phyloP scores from a whole-genome alignment of 2,888 invertebrate genomes.

The Clitarchus hookeri region DNA sequence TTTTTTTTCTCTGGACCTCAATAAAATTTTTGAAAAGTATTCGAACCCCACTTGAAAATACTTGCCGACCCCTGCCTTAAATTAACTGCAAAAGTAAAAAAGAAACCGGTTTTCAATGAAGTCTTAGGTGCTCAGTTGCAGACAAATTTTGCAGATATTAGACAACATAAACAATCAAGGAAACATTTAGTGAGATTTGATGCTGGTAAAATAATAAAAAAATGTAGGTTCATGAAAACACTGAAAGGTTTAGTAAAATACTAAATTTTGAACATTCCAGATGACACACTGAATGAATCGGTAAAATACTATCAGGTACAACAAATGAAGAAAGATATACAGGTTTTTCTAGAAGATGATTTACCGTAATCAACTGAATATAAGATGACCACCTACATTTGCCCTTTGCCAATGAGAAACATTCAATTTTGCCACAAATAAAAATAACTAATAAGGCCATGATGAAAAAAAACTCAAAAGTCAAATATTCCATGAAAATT shows the following conservation, averaged over 20 bases:
- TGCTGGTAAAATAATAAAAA: constrained; percentile 3
- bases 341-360: constrained; percentile 20
- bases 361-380: too few species aligned
- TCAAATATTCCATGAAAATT: too few species aligned
- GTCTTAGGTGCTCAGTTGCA: not conserved
- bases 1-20: too few species aligned
- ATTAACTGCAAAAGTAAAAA: not conserved
- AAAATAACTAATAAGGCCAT: too few species aligned
- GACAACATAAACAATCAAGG: not conserved
- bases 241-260: not conserved
- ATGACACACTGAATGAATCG: not conserved
- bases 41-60: too few species aligned
- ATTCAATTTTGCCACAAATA: too few species aligned
- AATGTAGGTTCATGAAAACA: constrained; percentile 15
- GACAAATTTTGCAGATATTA: not conserved
- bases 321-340: constrained; percentile 11
- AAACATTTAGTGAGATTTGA: not conserved
- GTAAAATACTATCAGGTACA: not conserved
- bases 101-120: not conserved
- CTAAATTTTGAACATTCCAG: not conserved
- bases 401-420: too few species aligned
- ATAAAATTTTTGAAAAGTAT: too few species aligned
- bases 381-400: too few species aligned
- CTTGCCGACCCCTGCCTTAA: too few species aligned
- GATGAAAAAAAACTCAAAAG: too few species aligned